Evolutionary conservation across 2,888 invertebrate species (phyloP), one percentile per base, ranked within the genome.

Genomic region (Hypsopygia costalis): DNA sequence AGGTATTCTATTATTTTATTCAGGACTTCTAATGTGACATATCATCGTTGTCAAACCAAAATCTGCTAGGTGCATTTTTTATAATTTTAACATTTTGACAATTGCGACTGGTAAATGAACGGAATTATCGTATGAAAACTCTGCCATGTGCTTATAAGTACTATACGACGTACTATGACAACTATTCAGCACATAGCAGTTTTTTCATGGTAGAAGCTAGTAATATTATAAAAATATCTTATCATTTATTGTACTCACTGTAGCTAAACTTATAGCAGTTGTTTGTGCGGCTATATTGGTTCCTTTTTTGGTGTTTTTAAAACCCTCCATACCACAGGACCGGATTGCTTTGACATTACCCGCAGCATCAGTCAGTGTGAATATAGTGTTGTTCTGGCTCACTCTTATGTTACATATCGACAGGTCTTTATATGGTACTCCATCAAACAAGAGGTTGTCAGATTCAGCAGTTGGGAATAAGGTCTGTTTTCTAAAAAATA

Each of bases 201-300:
- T n/a, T n/a, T n/a, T n/a, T n/a, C n/a, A n/a, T n/a, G n/a, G n/a
- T n/a, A n/a, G n/a, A n/a, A n/a, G n/a, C n/a, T n/a, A n/a, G n/a
- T n/a, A n/a, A n/a, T n/a, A n/a, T n/a, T n/a, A n/a, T n/a, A n/a
- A n/a, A n/a, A n/a, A n/a, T n/a, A n/a, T n/a, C n/a, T n/a, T n/a
- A n/a, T n/a, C 21, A 37, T 28, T 40, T 21, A 41, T 5, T n/a
- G 36, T 49, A 80, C 91, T 89, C 87, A 96, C 96, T 43, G 87
- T 83, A 52, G 94, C 94, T 56, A 97, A 82, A 43, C 90, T 92
- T 40, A 97, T 92, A 12, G 96, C 98, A 12, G 98, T 96, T 7
- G 98, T 95, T 81, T 99, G 98, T 1, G 98, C 98, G 28, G 98
- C 98, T 62, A 98, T 94, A 70, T 97, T 98, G 3, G 98, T 98